Evolutionary conservation across 2,888 invertebrate species (phyloP).

Genomic region (Drosophila nr. perissopoda): DNA sequence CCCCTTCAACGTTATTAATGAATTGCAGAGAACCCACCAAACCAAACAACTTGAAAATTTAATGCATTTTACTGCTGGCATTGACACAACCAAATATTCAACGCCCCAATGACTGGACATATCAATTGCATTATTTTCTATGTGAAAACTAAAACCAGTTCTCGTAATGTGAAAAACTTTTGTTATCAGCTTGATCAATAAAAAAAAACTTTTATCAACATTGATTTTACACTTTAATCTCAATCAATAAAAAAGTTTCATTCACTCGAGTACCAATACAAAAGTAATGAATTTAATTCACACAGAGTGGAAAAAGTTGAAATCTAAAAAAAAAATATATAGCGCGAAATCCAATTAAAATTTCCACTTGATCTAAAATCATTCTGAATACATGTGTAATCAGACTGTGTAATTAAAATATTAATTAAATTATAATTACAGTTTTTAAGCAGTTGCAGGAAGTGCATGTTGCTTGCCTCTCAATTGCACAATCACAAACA

Average conservation of each 20-base stretch:
- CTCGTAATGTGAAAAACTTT: not conserved
- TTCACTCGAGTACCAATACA: slow-evolving; percentile 1
- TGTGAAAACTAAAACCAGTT: not conserved
- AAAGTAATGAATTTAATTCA: slow-evolving; percentile 3
- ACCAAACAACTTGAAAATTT: not conserved
- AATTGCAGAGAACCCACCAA: slow-evolving; percentile 15
- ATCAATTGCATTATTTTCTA: not conserved
- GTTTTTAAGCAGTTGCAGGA: slow-evolving; percentile 49
- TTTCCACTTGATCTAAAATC: slow-evolving; percentile 56
- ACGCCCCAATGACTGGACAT: not conserved
- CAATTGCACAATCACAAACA: slow-evolving; percentile 54
- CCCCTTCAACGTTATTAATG: slow-evolving; percentile 26
- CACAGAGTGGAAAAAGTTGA: not conserved
- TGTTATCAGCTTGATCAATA: not conserved
- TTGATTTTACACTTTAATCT: slow-evolving; percentile 10
- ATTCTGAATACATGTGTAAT: slow-evolving; percentile 34
- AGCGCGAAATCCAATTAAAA: slow-evolving; percentile 62
- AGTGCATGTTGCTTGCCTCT: slow-evolving; percentile 48
- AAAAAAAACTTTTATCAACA: not conserved
- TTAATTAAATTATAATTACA: slow-evolving; percentile 76
- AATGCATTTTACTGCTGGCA: not conserved
- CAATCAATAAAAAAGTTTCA: slow-evolving; percentile 2
- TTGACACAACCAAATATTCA: not conserved
- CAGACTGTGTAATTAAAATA: slow-evolving; percentile 66
- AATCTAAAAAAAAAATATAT: slow-evolving; percentile 15